A percentile compares a stretch with the other conserved stretches of the same genome.
Evolutionary conservation across 2,113 vertebrate genomes (phyloP).

Genomic region (Lepisosteus osseus): DNA sequence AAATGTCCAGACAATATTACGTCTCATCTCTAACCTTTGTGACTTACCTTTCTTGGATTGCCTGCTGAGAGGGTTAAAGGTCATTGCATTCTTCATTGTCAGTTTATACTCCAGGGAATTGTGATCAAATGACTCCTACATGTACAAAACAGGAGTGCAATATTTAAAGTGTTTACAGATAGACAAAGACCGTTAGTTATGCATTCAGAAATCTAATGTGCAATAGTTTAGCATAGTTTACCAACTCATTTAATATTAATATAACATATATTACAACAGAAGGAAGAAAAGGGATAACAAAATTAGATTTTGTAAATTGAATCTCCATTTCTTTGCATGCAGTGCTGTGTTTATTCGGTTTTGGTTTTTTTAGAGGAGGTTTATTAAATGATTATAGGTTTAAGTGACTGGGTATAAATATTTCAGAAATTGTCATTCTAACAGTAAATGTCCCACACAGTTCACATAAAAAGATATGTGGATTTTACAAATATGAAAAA

Average conservation of each 20-base stretch:
- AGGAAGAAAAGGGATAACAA: too few relatives aligned
- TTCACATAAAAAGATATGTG: too few relatives aligned
- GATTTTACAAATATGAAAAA: too few relatives aligned
- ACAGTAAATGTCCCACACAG: too few relatives aligned
- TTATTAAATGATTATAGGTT: too few relatives aligned
- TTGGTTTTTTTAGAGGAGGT: too few relatives aligned
- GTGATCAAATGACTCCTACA: constrained; percentile 42
- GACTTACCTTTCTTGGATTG: constrained; percentile 28
- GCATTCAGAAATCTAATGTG: neutral
- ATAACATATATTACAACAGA: neutral
- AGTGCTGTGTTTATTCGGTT: too few relatives aligned
- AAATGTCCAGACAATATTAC: neutral
- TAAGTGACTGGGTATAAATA: too few relatives aligned
- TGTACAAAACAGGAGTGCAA: constrained; percentile 6
- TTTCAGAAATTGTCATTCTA: too few relatives aligned
- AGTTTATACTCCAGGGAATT: constrained; percentile 37
- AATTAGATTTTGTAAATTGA: too few relatives aligned
- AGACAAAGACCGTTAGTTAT: neutral
- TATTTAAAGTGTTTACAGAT: constrained; percentile 11
- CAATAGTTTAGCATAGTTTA: neutral
- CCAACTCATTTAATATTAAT: neutral
- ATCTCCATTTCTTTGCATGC: too few relatives aligned
- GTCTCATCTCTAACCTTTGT: constrained; percentile 20
- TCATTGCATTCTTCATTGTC: constrained; percentile 49
- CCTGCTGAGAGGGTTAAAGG: constrained; percentile 14